Base-by-base conservation (phyloP, 2,888 invertebrate genomes). In the Erebia epiphron region DNA sequence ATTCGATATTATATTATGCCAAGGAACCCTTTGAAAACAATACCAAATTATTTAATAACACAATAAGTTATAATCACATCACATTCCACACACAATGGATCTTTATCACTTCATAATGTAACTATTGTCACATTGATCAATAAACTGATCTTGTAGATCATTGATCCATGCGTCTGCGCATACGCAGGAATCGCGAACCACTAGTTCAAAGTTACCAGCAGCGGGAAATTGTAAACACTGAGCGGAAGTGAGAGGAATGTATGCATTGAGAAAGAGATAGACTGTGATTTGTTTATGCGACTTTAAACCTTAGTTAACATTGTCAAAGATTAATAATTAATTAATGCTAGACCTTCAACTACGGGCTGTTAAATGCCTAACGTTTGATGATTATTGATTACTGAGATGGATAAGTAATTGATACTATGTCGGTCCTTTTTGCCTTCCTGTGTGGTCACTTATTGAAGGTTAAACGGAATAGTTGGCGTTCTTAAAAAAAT, bases 141-240 rank as follows among this genome's bases (percentile, higher is more conserved):
- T 54, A 69, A 66, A 74, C 70, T 58, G 72, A 75, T 77, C 74
- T 35, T 70, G 76, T 76, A 73, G 71, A 79, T 76, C 76, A 80
- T 76, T 68, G 69, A 80, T 73, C 74, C 73, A 75, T 78, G 80
- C 83, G 86, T 77, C 82, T 77, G 79, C 77, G 78, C 80, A 77
- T 84, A 87, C 88, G 82, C 83, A 81, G 81, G 81, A 69, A 79
- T 76, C 58, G 71, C 79, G 75, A 74, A 77, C 82, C 77, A 90
- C 90, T 90, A 77, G 71, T 70, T 54, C 7, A 14, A 21, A 46
- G 46, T 49, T 49, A 62, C 71, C 79, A 69, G 75, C 76, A 76
- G 78, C 79, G 83, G 82, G 83, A 86, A 88, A 87, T 86, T 84
- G 84, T 90, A 91, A 90, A 89, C 88, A 90, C 75, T 76, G 75